A percentile compares a stretch with the other conserved stretches of the same genome.
Evolutionary conservation across 1,140 invertebrate species (phyloP).

Genomic region (Diabrotica virgifera): DNA sequence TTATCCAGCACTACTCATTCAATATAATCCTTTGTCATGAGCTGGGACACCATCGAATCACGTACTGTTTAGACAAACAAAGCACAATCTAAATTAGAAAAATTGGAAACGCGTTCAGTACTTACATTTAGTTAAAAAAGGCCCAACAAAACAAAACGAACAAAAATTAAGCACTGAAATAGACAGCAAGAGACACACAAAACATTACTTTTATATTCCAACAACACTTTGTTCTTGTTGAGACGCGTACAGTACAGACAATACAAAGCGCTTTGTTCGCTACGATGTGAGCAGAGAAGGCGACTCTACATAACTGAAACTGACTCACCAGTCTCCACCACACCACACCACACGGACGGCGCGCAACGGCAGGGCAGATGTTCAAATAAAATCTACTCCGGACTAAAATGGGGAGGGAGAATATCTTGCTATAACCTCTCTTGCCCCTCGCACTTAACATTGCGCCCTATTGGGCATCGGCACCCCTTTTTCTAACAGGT

Average conservation of each 20-base stretch:
- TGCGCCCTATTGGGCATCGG: constrained; percentile 14
- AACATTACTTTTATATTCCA: constrained; percentile 5
- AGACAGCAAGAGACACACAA: constrained; percentile 5
- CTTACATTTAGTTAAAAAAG: constrained; percentile 13
- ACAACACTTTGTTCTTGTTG: constrained; percentile 3
- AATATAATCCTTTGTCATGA: constrained; percentile 15
- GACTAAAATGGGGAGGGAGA: constrained; percentile 4
- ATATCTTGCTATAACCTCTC: not conserved
- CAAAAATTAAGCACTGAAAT: constrained; percentile 4
- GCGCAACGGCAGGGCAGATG: constrained; percentile 14
- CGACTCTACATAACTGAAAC: constrained; percentile 15
- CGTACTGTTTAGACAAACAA: constrained; percentile 14
- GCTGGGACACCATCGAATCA: constrained; percentile 10
- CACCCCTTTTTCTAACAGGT: constrained; percentile 15
- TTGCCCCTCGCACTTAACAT: constrained; percentile 7
- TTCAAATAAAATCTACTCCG: constrained; percentile 16
- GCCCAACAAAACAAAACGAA: constrained; percentile 10
- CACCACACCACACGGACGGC: not conserved
- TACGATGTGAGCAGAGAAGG: constrained; percentile 4
- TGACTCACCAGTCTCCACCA: constrained; percentile 6
- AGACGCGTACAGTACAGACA: constrained; percentile 3
- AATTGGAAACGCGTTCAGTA: constrained; percentile 13
- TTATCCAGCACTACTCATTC: constrained; percentile 15
- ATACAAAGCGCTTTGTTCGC: constrained; percentile 7
- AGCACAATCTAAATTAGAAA: constrained; percentile 7